These are phyloP conservation scores for Limnephilus rhombicus DNA, from an alignment of 2,888 invertebrate species.

Conservation along the genomic window DNA sequence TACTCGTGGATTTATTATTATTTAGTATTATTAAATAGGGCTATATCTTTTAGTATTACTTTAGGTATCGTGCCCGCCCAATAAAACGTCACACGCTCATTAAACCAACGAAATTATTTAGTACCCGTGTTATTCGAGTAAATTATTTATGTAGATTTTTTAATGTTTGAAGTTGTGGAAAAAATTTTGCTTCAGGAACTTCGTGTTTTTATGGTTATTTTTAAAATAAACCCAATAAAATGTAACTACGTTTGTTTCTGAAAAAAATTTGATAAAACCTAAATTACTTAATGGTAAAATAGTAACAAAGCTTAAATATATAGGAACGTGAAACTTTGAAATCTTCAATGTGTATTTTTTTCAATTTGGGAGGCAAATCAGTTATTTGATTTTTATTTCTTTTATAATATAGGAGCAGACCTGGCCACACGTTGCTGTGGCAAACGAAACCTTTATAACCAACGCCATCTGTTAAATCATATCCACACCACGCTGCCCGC, in stretches of 20 bases:
- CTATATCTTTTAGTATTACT: not conserved
- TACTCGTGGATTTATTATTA: not conserved
- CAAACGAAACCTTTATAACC: too few species aligned
- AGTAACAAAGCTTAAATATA: not conserved
- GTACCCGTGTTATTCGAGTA: not conserved
- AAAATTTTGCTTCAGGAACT: not conserved
- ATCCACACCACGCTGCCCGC: too few species aligned
- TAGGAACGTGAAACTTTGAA: too few species aligned
- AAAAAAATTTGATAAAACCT: too few species aligned
- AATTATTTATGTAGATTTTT: not conserved
- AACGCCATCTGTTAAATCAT: too few species aligned
- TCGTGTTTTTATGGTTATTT: not conserved
- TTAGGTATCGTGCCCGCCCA: not conserved
- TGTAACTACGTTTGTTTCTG: not conserved
- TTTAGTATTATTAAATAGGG: not conserved
- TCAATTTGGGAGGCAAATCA: too few species aligned
- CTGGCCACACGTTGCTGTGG: too few species aligned
- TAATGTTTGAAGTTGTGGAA: not conserved
- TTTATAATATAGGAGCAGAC: too few species aligned
- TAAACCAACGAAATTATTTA: not conserved
- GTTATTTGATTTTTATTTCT: too few species aligned
- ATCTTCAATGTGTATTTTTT: too few species aligned
- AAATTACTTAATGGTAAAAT: not conserved
- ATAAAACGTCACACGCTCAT: not conserved
- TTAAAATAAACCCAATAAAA: not conserved